Conservation (phyloP, 2,113 vertebrate genomes). For the Mobula birostris region DNA sequence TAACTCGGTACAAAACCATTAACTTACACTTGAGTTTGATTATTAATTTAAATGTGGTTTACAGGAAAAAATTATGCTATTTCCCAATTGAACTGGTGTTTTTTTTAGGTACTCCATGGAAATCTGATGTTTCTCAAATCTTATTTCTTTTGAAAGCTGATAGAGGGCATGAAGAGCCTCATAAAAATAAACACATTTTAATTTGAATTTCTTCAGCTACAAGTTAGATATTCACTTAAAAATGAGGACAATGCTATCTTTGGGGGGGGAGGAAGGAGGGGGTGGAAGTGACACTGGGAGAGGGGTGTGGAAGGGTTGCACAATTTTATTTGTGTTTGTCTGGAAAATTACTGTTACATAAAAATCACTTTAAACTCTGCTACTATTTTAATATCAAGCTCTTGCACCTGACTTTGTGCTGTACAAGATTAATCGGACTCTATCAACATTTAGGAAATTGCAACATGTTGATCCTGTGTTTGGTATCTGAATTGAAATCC, state of each 20-base stretch:
- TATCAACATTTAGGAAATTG: constrained; percentile 9
- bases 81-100: not conserved
- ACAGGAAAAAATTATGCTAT: not conserved
- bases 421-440: not conserved
- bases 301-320: not conserved
- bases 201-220: not conserved
- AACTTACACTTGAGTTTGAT: not conserved
- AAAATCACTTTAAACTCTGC: not conserved
- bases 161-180: not conserved
- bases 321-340: not conserved
- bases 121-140: not conserved
- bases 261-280: no score
- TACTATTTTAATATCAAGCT: not conserved
- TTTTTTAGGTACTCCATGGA: not conserved
- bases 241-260: no score
- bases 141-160: not conserved
- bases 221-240: no score
- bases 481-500: constrained; percentile 4
- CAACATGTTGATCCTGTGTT: not conserved
- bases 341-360: not conserved
- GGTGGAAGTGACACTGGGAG: no score
- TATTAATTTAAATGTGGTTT: not conserved
- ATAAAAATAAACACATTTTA: not conserved
- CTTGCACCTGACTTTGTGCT: not conserved
- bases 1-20: not conserved